Evolutionary conservation across 2,888 invertebrate species (phyloP).

Genomic region (Acleris literana): DNA sequence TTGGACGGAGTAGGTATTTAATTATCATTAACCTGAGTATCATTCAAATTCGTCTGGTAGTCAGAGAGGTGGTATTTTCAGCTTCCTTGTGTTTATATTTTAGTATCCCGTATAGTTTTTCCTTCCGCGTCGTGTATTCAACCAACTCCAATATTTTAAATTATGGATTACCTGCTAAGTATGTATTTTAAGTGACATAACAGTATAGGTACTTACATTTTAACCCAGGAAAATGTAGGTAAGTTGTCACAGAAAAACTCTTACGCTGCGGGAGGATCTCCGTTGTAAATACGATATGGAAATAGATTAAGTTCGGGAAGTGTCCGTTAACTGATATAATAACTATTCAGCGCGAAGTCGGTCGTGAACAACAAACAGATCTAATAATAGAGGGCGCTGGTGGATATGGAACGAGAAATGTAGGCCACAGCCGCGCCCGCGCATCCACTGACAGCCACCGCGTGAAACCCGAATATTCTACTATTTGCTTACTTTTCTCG

Average conservation of each 20-base stretch:
- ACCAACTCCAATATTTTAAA: too few species aligned
- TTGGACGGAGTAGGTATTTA: too few species aligned
- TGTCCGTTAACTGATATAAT: slow-evolving; percentile 12
- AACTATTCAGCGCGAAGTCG: slow-evolving; percentile 50
- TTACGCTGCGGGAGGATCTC: not conserved
- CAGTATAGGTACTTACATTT: too few species aligned
- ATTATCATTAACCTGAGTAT: too few species aligned
- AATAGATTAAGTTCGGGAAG: slow-evolving; percentile 16
- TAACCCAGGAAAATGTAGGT: not conserved
- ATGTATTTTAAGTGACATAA: too few species aligned
- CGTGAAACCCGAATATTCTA: not conserved
- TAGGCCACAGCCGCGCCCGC: slow-evolving; percentile 73
- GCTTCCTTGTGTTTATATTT: too few species aligned
- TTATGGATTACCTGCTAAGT: too few species aligned
- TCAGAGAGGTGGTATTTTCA: too few species aligned
- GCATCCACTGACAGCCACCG: slow-evolving; percentile 45
- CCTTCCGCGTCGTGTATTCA: too few species aligned
- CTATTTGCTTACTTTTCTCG: slow-evolving; percentile 15
- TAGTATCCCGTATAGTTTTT: too few species aligned
- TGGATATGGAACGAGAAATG: slow-evolving; percentile 76
- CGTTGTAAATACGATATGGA: not conserved
- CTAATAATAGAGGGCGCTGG: slow-evolving; percentile 74
- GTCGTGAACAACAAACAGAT: slow-evolving; percentile 73
- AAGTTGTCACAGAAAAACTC: not conserved
- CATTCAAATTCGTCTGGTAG: too few species aligned